Evolutionary conservation across 2,888 invertebrate species (phyloP).

Genomic region (Julus scandinavius): DNA sequence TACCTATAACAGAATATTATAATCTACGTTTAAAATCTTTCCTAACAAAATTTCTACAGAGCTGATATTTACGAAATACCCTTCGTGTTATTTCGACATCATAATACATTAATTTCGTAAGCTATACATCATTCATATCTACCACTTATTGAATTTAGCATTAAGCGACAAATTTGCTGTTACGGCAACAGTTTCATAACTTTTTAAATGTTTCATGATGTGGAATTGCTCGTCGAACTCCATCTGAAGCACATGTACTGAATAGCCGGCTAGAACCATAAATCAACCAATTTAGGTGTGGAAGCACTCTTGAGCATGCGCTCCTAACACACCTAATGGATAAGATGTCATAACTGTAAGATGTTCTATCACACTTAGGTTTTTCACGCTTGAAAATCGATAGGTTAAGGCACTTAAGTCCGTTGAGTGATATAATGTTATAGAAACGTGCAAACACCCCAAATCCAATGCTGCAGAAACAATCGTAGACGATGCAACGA

Average conservation of each 20-base stretch:
- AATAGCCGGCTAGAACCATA: not conserved
- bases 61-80: too few relatives aligned
- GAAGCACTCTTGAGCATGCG: not conserved
- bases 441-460: not conserved
- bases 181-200: too few relatives aligned
- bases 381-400: not conserved
- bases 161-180: too few relatives aligned
- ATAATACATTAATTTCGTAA: too few relatives aligned
- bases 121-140: too few relatives aligned
- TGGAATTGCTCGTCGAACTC: not conserved
- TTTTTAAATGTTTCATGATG: too few relatives aligned
- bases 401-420: not conserved
- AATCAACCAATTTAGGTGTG: constrained; percentile 29
- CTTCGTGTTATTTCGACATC: too few relatives aligned
- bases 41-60: too few relatives aligned
- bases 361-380: not conserved
- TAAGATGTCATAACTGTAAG: not conserved
- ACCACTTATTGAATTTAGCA: too few relatives aligned
- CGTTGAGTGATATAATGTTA: not conserved
- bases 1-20: too few relatives aligned
- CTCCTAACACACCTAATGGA: not conserved
- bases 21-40: too few relatives aligned
- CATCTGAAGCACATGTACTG: not conserved
- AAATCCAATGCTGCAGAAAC: not conserved
- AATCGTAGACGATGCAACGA: not conserved